Evolutionary conservation across 1,140 invertebrate species (phyloP), one percentile per base, ranked within the genome.

Genomic region (Megalopta genalis): DNA sequence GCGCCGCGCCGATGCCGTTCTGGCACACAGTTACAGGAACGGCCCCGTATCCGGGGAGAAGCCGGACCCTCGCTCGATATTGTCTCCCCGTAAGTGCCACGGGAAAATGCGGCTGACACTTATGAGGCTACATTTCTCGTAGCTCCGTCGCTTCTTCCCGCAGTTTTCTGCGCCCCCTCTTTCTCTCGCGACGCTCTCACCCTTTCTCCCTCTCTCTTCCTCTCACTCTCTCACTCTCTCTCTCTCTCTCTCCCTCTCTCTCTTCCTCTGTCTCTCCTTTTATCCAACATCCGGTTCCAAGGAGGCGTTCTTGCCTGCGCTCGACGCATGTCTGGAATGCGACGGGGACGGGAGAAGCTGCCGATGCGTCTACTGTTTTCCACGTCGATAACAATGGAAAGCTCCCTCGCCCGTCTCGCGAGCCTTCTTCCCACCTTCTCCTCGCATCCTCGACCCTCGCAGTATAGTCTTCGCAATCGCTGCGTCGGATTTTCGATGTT

Each of bases 61-160:
- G 49, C 21, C 54, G 32, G 32, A 10, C 32, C n/a, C 21, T 25
- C 77, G 77, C 63, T 74, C 77, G 77, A 79, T 79, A 79, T 79
- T 79, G 77, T 79, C 77, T 74, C 69, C 52, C 8, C 32, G 70
- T 60, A 74, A 79, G 77, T 72, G 77, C 52, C 70, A 79, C 49
- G 70, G 62, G 49, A 79, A 79, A 79, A 79, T 74, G 70, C 70
- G 27, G 52, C 25, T 79, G 77, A 79, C 77, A 79, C 77, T 79
- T 79, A 79, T 79, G 77, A 79, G 77, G 77, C 69, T 46, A 79
- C 69, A 65, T 79, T 79, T 74, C 77, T 79, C 54, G 57, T 42
- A 21, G 52, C 3, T 21, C 46, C 23, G 32, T 46, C 49, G 2
- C 49, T 37, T 32, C 32, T 27, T 32, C 42, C n/a, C 21, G 18